These are phyloP conservation scores for Thunnus maccoyii DNA, from an alignment of 2,113 vertebrate species.

Conservation along the genomic window DNA sequence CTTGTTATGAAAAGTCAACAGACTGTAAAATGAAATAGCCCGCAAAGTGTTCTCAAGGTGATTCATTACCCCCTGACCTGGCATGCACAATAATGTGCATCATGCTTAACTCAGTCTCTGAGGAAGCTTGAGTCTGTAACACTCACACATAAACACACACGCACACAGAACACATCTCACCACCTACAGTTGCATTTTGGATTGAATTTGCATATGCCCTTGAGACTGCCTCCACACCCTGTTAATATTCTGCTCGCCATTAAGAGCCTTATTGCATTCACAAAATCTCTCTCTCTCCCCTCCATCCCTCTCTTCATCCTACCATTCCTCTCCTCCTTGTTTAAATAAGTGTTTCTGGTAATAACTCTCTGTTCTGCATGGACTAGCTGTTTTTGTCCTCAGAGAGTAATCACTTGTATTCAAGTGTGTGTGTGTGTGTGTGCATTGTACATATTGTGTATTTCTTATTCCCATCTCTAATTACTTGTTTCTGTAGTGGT, in stretches of 20 bases:
- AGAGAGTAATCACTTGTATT: conserved; percentile 33
- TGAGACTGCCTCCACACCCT: conserved; percentile 68
- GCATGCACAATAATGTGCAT: conserved; percentile 36
- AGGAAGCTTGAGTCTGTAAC: conserved; percentile 16
- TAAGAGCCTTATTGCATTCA: conserved; percentile 76
- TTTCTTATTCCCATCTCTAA: conserved; percentile 71
- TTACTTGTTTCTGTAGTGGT: conserved; percentile 54
- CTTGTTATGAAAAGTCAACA: conserved; percentile 44
- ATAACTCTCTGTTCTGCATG: conserved; percentile 73
- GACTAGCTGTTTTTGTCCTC: conserved; percentile 64
- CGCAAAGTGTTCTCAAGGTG: conserved; percentile 48
- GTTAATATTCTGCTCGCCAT: conserved; percentile 79
- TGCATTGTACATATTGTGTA: conserved; percentile 19
- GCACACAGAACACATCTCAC: conserved; percentile 22
- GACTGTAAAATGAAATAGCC: conserved; percentile 54
- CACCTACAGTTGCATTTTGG: conserved; percentile 71
- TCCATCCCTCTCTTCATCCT: conserved; percentile 39
- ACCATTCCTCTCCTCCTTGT: conserved; percentile 47
- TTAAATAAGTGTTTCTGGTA: conserved; percentile 68
- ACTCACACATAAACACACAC: conserved; percentile 6
- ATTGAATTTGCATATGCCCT: conserved; percentile 72
- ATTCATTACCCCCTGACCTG: conserved; percentile 40
- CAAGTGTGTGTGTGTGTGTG: conserved; percentile 4
- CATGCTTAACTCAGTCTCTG: conserved; percentile 24
- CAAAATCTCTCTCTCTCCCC: conserved; percentile 47